phyloP scores from a whole-genome alignment of 2,113 vertebrate genomes.

The Promerops cafer region DNA sequence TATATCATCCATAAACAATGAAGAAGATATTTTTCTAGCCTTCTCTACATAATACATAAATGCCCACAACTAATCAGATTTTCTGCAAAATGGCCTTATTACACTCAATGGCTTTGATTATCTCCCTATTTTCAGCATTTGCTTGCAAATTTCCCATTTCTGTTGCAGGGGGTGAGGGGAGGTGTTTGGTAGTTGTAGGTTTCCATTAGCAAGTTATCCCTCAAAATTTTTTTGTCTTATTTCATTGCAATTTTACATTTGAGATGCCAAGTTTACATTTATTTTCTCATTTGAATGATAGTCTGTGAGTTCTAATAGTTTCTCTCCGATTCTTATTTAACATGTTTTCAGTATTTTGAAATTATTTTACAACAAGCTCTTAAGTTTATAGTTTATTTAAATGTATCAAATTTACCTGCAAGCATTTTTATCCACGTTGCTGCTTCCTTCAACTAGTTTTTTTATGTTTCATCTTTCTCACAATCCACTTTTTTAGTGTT shows the following conservation, averaged over 20 bases:
- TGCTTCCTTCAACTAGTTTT: neutral
- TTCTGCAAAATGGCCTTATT: neutral
- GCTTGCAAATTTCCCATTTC: neutral
- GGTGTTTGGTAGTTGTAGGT: neutral
- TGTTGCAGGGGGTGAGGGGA: accelerated
- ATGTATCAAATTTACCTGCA: neutral
- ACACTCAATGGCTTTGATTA: neutral
- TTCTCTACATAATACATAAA: neutral
- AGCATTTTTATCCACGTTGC: neutral
- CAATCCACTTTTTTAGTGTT: neutral
- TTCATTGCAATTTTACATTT: neutral
- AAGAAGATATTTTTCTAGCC: neutral
- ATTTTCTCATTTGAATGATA: neutral
- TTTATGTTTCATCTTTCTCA: neutral
- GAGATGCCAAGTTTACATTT: neutral
- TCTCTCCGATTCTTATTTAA: neutral
- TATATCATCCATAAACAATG: neutral
- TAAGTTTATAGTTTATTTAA: neutral
- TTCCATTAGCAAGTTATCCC: neutral
- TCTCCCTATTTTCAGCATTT: neutral
- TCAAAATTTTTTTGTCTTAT: neutral
- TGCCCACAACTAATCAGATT: neutral
- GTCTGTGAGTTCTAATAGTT: neutral
- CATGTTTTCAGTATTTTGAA: neutral
- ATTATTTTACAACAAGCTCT: neutral